phyloP scores from a whole-genome alignment of 2,888 invertebrate genomes.

The Scaptomyza tumidula region DNA sequence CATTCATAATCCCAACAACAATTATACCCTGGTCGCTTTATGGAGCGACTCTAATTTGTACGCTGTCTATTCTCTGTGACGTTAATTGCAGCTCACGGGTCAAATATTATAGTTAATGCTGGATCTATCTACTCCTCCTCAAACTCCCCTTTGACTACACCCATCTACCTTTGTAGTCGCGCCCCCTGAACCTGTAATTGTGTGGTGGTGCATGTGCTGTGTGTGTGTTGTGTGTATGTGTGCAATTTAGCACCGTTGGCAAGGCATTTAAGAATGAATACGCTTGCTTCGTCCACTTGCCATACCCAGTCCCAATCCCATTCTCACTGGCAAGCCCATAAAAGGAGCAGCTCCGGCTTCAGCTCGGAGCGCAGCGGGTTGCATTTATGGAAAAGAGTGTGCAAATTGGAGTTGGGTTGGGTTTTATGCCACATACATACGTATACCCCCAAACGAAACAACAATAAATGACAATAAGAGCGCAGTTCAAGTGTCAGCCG shows the following conservation, averaged over 20 bases:
- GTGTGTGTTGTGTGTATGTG: conserved; percentile 49
- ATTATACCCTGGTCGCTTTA: conserved; percentile 51
- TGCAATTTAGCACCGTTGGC: conserved; percentile 80
- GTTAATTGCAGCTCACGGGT: conserved; percentile 75
- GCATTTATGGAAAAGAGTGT: conserved; percentile 73
- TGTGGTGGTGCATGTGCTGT: conserved; percentile 1
- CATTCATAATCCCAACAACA: conserved; percentile 40
- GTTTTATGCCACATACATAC: conserved; percentile 10
- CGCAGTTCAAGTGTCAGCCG: conserved; percentile 79
- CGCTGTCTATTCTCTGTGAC: conserved; percentile 67
- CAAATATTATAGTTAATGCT: conserved; percentile 73
- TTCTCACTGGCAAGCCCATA: conserved; percentile 36
- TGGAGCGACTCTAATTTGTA: conserved; percentile 57
- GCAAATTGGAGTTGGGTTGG: conserved; percentile 78
- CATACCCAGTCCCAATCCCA: conserved; percentile 14
- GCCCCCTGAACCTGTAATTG: conserved; percentile 46
- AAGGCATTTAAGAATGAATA: conserved; percentile 57
- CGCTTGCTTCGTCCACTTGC: conserved; percentile 15
- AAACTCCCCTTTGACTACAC: not conserved
- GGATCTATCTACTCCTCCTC: conserved; percentile 3
- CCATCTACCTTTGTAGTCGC: conserved; percentile 20
- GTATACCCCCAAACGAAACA: conserved; percentile 36
- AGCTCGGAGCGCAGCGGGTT: conserved; percentile 53
- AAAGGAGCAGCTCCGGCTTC: conserved; percentile 28
- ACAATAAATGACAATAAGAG: conserved; percentile 79